Conservation (phyloP, 2,797 vertebrate genomes). For the Rhinogobio ventralis region DNA sequence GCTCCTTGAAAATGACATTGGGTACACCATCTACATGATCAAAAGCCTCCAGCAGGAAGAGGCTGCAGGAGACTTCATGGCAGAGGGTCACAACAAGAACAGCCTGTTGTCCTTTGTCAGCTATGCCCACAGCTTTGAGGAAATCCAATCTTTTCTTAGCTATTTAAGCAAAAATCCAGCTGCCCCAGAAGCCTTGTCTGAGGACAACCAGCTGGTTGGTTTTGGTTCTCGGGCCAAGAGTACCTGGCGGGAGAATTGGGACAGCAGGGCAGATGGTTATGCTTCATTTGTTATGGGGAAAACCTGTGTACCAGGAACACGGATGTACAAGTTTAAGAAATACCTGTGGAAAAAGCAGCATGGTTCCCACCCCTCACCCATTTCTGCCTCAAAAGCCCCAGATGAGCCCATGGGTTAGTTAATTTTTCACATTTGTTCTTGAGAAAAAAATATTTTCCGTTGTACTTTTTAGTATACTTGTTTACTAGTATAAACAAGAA, state of each 20-base stretch:
- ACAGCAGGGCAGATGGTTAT: slow-evolving; percentile 37
- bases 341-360: slow-evolving; percentile 10
- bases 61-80: neutral
- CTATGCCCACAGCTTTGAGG: slow-evolving; percentile 3
- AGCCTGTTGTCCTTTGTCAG: neutral
- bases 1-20: neutral
- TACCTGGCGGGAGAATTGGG: slow-evolving; percentile 41
- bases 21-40: slow-evolving; percentile 31
- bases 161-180: neutral
- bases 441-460: no score
- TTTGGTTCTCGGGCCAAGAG: slow-evolving; percentile 27
- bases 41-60: neutral
- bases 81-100: slow-evolving; percentile 14
- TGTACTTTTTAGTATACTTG: no score
- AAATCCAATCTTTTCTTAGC: slow-evolving; percentile 15
- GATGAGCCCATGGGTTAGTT: no score
- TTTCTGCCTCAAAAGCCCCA: no score
- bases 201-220: slow-evolving; percentile 36
- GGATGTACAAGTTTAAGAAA: slow-evolving; percentile 29
- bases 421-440: no score
- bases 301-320: neutral
- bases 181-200: neutral
- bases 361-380: neutral
- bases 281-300: neutral
- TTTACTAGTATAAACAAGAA: no score